Percentiles rank a stretch among this genome's conserved stretches.
Evolutionary conservation across 1,140 invertebrate genomes (phyloP).

Genomic region (Euschistus heros): DNA sequence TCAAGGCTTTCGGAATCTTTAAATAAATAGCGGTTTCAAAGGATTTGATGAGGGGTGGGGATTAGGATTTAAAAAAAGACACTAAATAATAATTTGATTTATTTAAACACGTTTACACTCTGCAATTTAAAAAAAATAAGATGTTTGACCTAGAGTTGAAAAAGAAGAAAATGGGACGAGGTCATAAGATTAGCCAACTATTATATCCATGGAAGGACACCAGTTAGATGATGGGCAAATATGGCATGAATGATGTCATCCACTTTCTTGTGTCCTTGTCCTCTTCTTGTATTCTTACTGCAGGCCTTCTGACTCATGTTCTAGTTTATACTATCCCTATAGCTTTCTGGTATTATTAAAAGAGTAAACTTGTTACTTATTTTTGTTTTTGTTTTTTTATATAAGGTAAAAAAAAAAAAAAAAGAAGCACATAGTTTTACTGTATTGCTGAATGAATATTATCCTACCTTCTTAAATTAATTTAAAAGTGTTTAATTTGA

Average conservation of each 20-base stretch:
- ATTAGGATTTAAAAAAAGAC: neutral
- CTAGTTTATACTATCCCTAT: neutral
- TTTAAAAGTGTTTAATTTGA: too few relatives aligned
- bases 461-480: too few relatives aligned
- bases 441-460: neutral
- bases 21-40: constrained; percentile 3
- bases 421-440: constrained; percentile 7
- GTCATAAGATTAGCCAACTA: neutral
- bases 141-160: too few relatives aligned
- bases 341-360: too few relatives aligned
- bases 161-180: neutral
- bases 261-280: constrained; percentile 16
- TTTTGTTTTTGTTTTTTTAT: too few relatives aligned
- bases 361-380: too few relatives aligned
- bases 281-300: neutral
- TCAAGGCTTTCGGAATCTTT: constrained; percentile 7
- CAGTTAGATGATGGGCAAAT: constrained; percentile 10
- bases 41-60: neutral
- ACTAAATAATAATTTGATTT: constrained; percentile 3
- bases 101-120: neutral
- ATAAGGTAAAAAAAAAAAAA: neutral
- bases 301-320: constrained; percentile 1
- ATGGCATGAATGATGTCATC: constrained; percentile 14
- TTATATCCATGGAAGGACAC: neutral
- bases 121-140: too few relatives aligned